Evolutionary conservation across 2,797 vertebrate genomes (phyloP), one percentile per base, ranked within the genome.

Genomic region (Trachurus trachurus): DNA sequence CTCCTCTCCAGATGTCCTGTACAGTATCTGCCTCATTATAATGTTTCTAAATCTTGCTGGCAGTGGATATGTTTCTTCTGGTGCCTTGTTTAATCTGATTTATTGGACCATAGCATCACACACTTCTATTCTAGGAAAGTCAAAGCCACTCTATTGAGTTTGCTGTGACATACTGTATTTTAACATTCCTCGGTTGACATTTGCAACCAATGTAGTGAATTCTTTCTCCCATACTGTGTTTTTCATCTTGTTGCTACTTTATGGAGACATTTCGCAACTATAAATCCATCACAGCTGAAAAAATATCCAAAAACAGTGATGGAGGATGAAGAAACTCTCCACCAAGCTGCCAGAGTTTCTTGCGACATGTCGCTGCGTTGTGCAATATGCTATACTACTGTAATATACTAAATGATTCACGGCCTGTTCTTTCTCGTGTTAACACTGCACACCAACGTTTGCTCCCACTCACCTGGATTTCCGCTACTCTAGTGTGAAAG

Each of bases 1-100:
- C 40, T 34, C 29, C 34, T 37, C 71, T 81, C 82, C 87, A 87
- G 85, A 90, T 88, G 82, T 87, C 64, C 29, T 57, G 16, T 53
- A 26, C 26, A 26, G 26, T 26, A 53, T 87, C 74, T 56, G 52
- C 37, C 62, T 68, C 4, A 0, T 76, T 66, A 72, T 83, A 57
- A 16, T 76, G 54, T 13, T 45, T 68, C 52, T 65, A 70, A 82
- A 75, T 59, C 60, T 60, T 77, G 13, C 60, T 60, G 52, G 17
- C 71, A 54, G 31, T 26, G 58, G 62, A 85, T 82, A 85, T 64
- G 40, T 49, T 45, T 11, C 6, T 34, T 65, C 45, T 39, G 53
- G 37, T 53, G 49, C 62, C 77, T 80, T 66, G 52, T 81, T 77
- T 11, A 78, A 87, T 54, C 47, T 66, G 72, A 80, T 82, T 70